These are phyloP conservation scores for Myrmecophaga tridactyla DNA, from an alignment of 2,113 vertebrate species.

Conservation along the genomic window DNA sequence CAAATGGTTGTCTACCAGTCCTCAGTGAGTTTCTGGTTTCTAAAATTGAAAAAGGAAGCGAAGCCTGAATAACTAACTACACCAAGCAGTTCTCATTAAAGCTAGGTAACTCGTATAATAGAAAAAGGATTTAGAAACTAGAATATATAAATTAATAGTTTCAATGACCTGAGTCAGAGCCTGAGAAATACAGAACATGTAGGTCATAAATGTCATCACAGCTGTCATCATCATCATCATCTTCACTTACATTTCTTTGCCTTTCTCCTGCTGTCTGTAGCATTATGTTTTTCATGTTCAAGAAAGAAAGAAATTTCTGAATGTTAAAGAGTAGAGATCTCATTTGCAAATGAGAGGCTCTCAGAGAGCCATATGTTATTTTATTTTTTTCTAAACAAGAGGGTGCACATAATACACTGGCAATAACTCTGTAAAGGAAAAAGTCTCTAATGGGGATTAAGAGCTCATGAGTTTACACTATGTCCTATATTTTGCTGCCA, in stretches of 20 bases:
- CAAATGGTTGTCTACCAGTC: background rate
- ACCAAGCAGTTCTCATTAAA: background rate
- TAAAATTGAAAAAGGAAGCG: background rate
- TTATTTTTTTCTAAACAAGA: background rate
- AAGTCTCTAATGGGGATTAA: background rate
- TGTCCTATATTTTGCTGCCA: constrained; percentile 19
- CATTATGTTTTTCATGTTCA: background rate
- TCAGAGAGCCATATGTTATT: background rate
- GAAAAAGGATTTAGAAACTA: background rate
- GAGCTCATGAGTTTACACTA: background rate
- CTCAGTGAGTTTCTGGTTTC: background rate
- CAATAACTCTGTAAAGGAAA: background rate
- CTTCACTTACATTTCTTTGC: background rate
- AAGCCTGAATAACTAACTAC: background rate
- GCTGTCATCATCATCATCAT: background rate
- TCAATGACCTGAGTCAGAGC: too few relatives aligned
- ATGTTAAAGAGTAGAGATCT: background rate
- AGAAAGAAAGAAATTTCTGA: background rate
- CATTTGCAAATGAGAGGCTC: background rate
- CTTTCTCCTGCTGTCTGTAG: background rate
- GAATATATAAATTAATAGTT: background rate
- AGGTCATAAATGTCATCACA: background rate
- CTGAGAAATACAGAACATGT: background rate
- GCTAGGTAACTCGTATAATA: background rate
- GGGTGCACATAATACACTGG: background rate